Evolutionary conservation across 2,888 invertebrate species (phyloP), one percentile per base, ranked within the genome.

Genomic region (Leptarthrus brevirostris): DNA sequence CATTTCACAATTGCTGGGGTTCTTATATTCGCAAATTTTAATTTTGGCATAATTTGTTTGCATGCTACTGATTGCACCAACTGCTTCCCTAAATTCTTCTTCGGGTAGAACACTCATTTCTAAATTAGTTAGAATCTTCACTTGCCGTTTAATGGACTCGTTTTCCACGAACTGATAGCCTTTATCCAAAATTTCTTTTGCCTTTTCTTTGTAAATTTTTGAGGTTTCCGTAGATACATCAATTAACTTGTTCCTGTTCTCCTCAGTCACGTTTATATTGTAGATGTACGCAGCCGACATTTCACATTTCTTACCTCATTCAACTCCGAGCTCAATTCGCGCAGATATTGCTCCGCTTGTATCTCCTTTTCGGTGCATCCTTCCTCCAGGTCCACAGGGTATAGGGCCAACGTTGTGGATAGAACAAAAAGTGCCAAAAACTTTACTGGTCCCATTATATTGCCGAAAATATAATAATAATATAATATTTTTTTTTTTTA

Each of bases 81-180:
- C 88, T 36, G 90, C 86, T 72, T 87, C 86, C 75, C 88, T 88
- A 79, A 88, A 89, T 78, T 90, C 89, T 16, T 90, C 89, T 78
- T 91, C 91, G 0, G 92, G 88, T 16, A 96, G 84, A 0, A 92
- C 93, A 0, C 92, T 88, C 0, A 88, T 87, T 0, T 94, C 95
- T 2, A 95, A 86, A 73, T 91, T 88, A 1, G 91, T 89, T 74
- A 93, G 87, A 75, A 90, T 88, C 80, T 90, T 88, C 81, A 96
- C 94, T 86, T 94, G 93, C 74, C 96, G 88, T 76, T 87, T 88
- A 0, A 93, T 79, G 24, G 89, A 86, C 58, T 87, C 88, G 82
- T 94, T 91, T 73, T 90, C 87, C 81, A 92, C 92, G 8, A 88
- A 87, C 74, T 89, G 87, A 93, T 94, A 95, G 52, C 90, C 88